phyloP scores from a whole-genome alignment of 1,140 invertebrate genomes.

The Agrilus planipennis region DNA sequence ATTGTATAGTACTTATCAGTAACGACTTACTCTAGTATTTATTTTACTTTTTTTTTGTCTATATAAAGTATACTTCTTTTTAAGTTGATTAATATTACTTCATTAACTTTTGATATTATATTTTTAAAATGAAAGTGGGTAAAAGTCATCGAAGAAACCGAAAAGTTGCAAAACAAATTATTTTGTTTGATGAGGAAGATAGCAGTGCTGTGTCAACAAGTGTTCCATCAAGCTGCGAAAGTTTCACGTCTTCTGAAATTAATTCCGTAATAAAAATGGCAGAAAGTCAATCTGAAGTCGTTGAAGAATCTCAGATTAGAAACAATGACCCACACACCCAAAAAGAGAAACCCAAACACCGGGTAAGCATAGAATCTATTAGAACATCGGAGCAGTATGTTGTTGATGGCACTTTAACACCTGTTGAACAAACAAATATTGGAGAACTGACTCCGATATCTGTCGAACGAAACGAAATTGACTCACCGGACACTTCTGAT shows the following conservation, averaged over 20 bases:
- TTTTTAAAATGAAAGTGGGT: too few species aligned
- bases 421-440: conserved; percentile 34
- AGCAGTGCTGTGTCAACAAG: conserved; percentile 23
- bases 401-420: conserved; percentile 33
- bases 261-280: conserved; percentile 14
- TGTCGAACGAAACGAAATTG: conserved; percentile 21
- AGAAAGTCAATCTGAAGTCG: neutral
- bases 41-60: too few species aligned
- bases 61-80: too few species aligned
- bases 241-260: conserved; percentile 20
- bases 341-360: conserved; percentile 12
- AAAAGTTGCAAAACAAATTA: conserved; percentile 28
- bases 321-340: conserved; percentile 2
- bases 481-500: conserved; percentile 20
- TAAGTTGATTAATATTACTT: too few species aligned
- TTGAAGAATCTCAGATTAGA: neutral
- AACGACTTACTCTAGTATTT: too few species aligned
- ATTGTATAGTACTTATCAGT: too few species aligned
- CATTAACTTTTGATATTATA: too few species aligned
- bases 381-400: conserved; percentile 25
- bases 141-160: conserved; percentile 21
- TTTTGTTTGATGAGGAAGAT: conserved; percentile 31
- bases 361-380: conserved; percentile 27
- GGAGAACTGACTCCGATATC: conserved; percentile 40
- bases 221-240: conserved; percentile 26